These are phyloP conservation scores for Syngnathus scovelli DNA, from an alignment of 2,113 vertebrate genomes.

Conservation along the genomic window DNA sequence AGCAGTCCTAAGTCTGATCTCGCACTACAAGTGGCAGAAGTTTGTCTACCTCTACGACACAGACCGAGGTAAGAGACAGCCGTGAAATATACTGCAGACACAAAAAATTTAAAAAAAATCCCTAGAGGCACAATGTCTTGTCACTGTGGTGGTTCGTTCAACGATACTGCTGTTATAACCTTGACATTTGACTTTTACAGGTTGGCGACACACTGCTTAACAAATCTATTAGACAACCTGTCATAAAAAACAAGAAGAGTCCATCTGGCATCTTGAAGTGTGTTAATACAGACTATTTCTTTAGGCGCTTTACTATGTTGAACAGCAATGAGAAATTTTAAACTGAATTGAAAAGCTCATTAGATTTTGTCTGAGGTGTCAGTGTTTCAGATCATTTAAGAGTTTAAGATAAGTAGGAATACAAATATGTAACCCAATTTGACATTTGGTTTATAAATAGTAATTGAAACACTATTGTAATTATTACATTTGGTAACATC, in stretches of 20 bases:
- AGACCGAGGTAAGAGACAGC: conserved; percentile 84
- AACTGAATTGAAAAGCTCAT: neutral
- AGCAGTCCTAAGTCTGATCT: conserved; percentile 88
- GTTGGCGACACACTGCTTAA: neutral
- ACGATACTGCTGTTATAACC: neutral
- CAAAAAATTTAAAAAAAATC: neutral
- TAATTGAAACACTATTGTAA: too few relatives aligned
- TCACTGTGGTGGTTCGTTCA: neutral
- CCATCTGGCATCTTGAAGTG: neutral
- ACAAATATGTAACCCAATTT: too few relatives aligned
- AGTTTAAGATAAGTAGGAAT: too few relatives aligned
- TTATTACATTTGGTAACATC: too few relatives aligned
- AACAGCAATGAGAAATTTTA: neutral
- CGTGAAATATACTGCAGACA: neutral
- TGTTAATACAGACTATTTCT: neutral
- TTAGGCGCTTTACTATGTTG: neutral
- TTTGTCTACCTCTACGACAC: conserved; percentile 99
- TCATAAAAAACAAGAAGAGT: neutral
- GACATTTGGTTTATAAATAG: too few relatives aligned
- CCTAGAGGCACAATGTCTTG: neutral
- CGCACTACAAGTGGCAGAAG: conserved; percentile 94
- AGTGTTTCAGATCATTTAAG: too few relatives aligned
- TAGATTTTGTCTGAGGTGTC: neutral
- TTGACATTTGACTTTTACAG: conserved; percentile 1
- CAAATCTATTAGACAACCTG: neutral